Evolutionary conservation across 2,797 vertebrate species (phyloP).

Genomic region (Danionella dracula): DNA sequence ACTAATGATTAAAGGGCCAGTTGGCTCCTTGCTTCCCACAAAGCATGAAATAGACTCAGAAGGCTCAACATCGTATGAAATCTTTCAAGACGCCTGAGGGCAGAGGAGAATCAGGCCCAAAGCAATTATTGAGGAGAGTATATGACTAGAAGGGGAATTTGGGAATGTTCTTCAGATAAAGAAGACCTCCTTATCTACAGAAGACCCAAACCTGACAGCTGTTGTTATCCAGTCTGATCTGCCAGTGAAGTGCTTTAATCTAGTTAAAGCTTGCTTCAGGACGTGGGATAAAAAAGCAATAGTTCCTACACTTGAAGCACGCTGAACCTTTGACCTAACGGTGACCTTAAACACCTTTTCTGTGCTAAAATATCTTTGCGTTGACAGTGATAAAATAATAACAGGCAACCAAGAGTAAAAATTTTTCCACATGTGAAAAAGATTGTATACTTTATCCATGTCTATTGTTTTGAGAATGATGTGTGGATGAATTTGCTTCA

Average conservation of each 20-base stretch:
- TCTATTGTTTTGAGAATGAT: background rate
- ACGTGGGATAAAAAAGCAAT: slow-evolving; percentile 45
- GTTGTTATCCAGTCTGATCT: slow-evolving; percentile 62
- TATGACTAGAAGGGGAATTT: slow-evolving; percentile 51
- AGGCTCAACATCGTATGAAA: background rate
- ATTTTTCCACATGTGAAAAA: too few species aligned
- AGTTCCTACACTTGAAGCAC: slow-evolving; percentile 37
- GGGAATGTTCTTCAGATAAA: slow-evolving; percentile 48
- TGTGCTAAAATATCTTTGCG: background rate
- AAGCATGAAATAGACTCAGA: slow-evolving; percentile 49
- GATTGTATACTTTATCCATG: background rate
- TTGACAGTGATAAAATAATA: background rate
- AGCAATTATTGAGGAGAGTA: slow-evolving; percentile 35
- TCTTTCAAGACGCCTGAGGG: background rate
- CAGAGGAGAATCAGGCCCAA: slow-evolving; percentile 8
- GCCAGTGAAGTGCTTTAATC: slow-evolving; percentile 61
- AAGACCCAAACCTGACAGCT: slow-evolving; percentile 62
- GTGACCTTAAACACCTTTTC: background rate
- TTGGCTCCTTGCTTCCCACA: slow-evolving; percentile 52
- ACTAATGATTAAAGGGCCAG: slow-evolving; percentile 55
- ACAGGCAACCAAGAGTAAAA: background rate
- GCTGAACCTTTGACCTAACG: slow-evolving; percentile 54
- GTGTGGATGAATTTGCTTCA: background rate
- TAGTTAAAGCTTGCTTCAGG: slow-evolving; percentile 63
- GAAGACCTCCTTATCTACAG: slow-evolving; percentile 39